Evolutionary conservation across 2,113 vertebrate species (phyloP), one percentile per base, ranked within the genome.

Genomic region (Sprattus sprattus): DNA sequence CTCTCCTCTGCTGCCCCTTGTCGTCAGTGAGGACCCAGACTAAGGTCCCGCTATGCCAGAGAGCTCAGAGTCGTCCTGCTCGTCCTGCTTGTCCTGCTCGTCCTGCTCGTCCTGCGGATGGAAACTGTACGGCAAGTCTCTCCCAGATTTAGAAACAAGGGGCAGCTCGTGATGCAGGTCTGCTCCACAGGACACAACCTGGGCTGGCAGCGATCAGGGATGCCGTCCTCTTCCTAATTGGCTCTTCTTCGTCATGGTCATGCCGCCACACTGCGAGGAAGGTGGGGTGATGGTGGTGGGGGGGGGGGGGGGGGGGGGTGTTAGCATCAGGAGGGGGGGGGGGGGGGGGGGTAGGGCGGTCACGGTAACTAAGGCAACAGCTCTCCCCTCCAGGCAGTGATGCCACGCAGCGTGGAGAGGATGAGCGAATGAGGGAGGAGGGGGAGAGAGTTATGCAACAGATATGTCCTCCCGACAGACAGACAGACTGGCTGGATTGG

Each of bases 231-330:
- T 80, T 52, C 44, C 47, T 92, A 91, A 89, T 83, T 84, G 2
- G 88, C 92, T 91, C 90, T 94, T 93, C 93, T 91, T 94, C 85
- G 71, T 81, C 75, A 2, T 15, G 15, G 10, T 52, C 50, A 11
- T 52, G 10, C 15, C 16, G 2, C 13, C 16, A 49, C 47, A 49
- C 10, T 2, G 28, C 81, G 39, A 39, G 39, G 39, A 39, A 1
- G 39, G 39, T 39, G 39, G 46, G 84, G 46, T 20, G 22, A 64
- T 81, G 57, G 84, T 85, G 86, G 93, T 91, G 85, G 92, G 85
- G 93, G 89, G 52, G 16, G 52, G 78, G 81, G 81, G 45, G 87
- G 18, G 50, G 50, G 60, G 46, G 84, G 46, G n/a, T n/a, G n/a
- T 18, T 81, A 13, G 54, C 13, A 57, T 1, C 54, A 18, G 39